phyloP scores from a whole-genome alignment of 2,797 vertebrate genomes.

The Labeo calbasu region DNA sequence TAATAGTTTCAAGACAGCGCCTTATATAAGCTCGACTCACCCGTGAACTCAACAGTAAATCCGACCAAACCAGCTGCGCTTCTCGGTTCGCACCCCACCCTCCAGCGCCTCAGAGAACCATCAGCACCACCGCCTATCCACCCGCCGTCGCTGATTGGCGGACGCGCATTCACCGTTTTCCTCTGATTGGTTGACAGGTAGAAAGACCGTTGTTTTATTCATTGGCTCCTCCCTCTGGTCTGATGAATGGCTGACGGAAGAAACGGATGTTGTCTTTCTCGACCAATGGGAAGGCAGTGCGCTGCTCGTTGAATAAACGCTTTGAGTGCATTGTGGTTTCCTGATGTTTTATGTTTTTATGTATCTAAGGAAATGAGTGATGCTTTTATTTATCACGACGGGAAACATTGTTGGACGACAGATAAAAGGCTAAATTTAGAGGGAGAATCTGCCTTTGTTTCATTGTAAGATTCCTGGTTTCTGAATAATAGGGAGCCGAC shows the following conservation, averaged over 20 bases:
- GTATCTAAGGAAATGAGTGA: neutral
- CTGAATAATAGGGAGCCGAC: neutral
- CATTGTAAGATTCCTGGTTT: neutral
- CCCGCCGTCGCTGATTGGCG: conserved; percentile 11
- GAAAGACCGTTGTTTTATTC: neutral
- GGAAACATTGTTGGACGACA: neutral
- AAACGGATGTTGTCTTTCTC: conserved; percentile 31
- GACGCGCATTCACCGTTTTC: neutral
- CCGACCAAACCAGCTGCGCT: conserved; percentile 47
- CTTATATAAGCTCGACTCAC: conserved; percentile 48
- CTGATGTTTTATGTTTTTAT: neutral
- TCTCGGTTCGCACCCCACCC: conserved; percentile 28
- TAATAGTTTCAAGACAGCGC: conserved; percentile 13
- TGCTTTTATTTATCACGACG: neutral
- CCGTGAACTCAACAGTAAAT: conserved; percentile 47
- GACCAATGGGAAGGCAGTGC: conserved; percentile 18
- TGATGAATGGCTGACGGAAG: conserved; percentile 1
- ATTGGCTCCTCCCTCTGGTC: neutral
- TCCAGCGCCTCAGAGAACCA: conserved; percentile 17
- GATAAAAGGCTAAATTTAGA: conserved; percentile 21
- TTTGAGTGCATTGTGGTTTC: neutral
- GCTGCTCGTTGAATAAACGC: conserved; percentile 5
- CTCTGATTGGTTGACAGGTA: conserved; percentile 9
- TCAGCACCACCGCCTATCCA: neutral
- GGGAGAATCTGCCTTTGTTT: neutral